A percentile compares a stretch with the other conserved stretches of the same genome.
These are phyloP conservation scores for Romanomermis culicivorax DNA, from an alignment of 2,888 invertebrate species.

Conservation along the genomic window DNA sequence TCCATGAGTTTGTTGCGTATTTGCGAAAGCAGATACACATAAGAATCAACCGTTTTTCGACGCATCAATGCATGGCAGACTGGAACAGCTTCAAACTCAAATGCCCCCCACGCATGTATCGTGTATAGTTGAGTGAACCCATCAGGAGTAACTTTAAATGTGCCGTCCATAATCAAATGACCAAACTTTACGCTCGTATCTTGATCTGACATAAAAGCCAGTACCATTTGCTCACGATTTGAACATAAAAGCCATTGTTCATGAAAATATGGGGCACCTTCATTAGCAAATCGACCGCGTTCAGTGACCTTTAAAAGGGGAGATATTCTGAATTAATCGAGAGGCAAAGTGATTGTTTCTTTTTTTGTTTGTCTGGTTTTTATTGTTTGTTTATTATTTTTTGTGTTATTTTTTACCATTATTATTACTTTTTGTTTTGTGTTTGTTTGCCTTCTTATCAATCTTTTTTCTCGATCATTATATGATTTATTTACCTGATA, in stretches of 20 bases:
- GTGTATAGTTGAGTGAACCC: constrained; percentile 3
- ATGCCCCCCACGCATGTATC: neutral
- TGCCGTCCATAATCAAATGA: constrained; percentile 1
- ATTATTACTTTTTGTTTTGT: too few relatives aligned
- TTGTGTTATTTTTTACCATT: too few relatives aligned
- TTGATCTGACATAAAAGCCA: neutral
- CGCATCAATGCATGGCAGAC: neutral
- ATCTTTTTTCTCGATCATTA: too few relatives aligned
- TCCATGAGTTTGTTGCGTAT: neutral
- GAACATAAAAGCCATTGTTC: neutral
- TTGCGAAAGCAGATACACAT: neutral
- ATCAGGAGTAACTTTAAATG: neutral
- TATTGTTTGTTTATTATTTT: too few relatives aligned
- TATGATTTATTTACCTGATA: too few relatives aligned
- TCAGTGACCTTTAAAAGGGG: too few relatives aligned
- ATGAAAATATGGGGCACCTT: neutral
- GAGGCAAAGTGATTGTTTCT: too few relatives aligned
- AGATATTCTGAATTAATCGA: too few relatives aligned
- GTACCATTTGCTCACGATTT: neutral
- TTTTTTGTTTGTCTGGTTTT: too few relatives aligned
- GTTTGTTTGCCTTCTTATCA: too few relatives aligned
- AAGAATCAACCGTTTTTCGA: neutral
- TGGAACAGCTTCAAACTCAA: constrained; percentile 3
- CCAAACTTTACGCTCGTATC: neutral
- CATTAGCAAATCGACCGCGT: neutral